Evolutionary conservation across 2,113 vertebrate species (phyloP), one percentile per base, ranked within the genome.

Genomic region (Scomber colias): DNA sequence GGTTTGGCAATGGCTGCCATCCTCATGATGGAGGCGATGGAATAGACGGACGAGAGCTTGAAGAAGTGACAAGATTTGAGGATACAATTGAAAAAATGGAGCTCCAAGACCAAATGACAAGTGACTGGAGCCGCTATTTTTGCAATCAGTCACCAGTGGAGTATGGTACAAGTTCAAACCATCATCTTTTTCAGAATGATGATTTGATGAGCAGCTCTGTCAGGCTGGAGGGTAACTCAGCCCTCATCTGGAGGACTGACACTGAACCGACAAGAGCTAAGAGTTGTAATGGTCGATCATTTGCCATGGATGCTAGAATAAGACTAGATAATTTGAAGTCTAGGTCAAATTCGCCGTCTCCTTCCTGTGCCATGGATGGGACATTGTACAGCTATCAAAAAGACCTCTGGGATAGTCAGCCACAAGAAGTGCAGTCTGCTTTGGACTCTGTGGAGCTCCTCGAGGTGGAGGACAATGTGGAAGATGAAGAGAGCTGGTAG

Each of bases 401-500:
- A 27, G 77, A 91, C 50, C 11, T 35, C 7, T 83, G 78, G 84
- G 85, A 84, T 16, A 45, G 17, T 3, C 78, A 74, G 60, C 4
- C 61, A 1, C 77, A 71, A 0, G 53, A 82, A 0, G 77, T 89
- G 54, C 65, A 90, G 16, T 79, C 87, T 0, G 87, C 89, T 24
- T 83, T 96, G 81, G 96, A 96, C 51, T 89, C 89, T 65, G 96
- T 96, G 19, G 95, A 95, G 61, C 89, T 96, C 31, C 65, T 97
- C 0, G 93, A 96, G 57, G 82, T 96, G 10, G 92, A 90, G 8
- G 92, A 86, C 0, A 91, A 90, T 0, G 86, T 81, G 0, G 93
- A 93, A 46, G 95, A 96, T 16, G 95, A 96, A 30, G 93, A 93
- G 63, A 94, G 91, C 85, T 97, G 96, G 96, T 96, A 94, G 0